A percentile compares a stretch with the other conserved stretches of the same genome.
phyloP scores from a whole-genome alignment of 2,113 vertebrate genomes.

The Phalacrocorax pelagicus region DNA sequence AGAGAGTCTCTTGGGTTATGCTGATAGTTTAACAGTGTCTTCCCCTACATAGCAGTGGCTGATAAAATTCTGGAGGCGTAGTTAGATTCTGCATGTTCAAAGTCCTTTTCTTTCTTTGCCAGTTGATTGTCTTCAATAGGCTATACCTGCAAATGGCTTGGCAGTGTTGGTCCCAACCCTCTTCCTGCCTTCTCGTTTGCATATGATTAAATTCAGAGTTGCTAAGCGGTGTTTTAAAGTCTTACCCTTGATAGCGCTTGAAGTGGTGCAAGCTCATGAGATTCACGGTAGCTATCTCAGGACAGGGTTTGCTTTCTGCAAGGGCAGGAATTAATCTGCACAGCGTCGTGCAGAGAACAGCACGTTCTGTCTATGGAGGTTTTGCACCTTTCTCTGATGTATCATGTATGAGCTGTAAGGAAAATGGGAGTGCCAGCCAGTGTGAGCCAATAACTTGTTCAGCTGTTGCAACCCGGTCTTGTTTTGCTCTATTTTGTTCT shows the following conservation, averaged over 20 bases:
- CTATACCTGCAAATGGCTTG: background rate
- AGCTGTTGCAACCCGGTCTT: constrained; percentile 46
- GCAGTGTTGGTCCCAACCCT: background rate
- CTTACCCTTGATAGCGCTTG: background rate
- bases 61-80: background rate
- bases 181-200: background rate
- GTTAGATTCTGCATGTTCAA: background rate
- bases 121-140: background rate
- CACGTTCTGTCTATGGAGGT: background rate
- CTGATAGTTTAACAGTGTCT: background rate
- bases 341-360: background rate
- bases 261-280: background rate
- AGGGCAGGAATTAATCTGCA: background rate
- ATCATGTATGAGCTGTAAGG: background rate
- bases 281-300: background rate
- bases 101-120: background rate
- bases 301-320: background rate
- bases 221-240: background rate
- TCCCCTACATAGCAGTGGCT: background rate
- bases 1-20: background rate
- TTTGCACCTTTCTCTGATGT: background rate
- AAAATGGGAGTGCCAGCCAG: background rate
- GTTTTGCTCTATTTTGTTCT: background rate
- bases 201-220: background rate
- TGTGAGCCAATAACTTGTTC: background rate